A percentile compares a stretch with the other conserved stretches of the same genome.
These are phyloP conservation scores for Struthidea cinerea DNA, from an alignment of 2,113 vertebrate genomes.

Conservation along the genomic window DNA sequence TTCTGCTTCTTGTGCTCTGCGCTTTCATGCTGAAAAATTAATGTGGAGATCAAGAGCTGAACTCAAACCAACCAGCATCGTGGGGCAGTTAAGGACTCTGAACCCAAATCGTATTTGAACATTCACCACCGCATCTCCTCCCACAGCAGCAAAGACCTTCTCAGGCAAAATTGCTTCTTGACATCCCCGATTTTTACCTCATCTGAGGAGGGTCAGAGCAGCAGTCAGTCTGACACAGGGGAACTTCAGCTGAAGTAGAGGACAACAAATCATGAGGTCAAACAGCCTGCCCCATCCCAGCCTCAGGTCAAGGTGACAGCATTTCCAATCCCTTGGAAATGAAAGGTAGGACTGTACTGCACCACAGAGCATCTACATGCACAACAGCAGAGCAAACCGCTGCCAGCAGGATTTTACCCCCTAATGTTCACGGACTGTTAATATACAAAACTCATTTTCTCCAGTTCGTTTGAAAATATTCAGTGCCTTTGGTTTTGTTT, in stretches of 20 bases:
- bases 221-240: fast-evolving
- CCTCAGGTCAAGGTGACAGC: background rate
- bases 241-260: background rate
- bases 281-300: background rate
- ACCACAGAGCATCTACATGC: background rate
- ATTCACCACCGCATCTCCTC: background rate
- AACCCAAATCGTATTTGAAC: background rate
- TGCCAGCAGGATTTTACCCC: background rate
- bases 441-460: background rate
- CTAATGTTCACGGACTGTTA: background rate
- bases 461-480: background rate
- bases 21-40: background rate
- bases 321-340: background rate
- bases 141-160: background rate
- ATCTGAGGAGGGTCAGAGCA: background rate
- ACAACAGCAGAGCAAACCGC: background rate
- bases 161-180: background rate
- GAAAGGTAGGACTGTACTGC: background rate
- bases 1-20: background rate
- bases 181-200: background rate
- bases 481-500: background rate
- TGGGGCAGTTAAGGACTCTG: background rate
- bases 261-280: background rate
- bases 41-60: background rate
- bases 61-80: background rate